These are phyloP conservation scores for Pteromalus puparum DNA, from an alignment of 1,140 invertebrate genomes.

Conservation along the genomic window DNA sequence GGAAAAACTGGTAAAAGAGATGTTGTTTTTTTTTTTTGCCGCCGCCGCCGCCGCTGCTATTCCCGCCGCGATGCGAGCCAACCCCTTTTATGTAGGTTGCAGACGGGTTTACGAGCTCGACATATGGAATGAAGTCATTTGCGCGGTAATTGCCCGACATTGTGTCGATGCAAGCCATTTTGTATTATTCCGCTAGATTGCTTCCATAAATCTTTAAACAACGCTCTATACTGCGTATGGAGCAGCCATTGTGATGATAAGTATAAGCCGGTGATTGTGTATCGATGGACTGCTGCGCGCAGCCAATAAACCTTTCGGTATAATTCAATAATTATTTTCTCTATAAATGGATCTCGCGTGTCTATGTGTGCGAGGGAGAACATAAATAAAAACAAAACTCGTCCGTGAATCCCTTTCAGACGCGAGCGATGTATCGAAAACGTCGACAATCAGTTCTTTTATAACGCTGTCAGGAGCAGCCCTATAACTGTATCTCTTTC, in stretches of 20 bases:
- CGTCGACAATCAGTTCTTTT: not conserved
- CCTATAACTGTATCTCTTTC: not conserved
- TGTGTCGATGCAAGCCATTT: not conserved
- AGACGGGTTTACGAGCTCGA: conserved; percentile 20
- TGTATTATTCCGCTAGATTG: not conserved
- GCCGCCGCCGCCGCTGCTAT: not conserved
- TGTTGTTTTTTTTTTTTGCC: conserved; percentile 1
- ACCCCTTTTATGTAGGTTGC: not conserved
- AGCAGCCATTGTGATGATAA: not conserved
- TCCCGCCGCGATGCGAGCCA: not conserved
- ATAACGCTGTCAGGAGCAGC: not conserved
- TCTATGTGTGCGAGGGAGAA: too few relatives aligned
- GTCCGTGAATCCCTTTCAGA: not conserved
- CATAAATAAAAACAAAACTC: not conserved
- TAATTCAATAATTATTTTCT: not conserved
- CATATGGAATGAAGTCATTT: conserved; percentile 35
- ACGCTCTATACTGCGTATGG: not conserved
- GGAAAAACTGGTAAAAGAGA: conserved; percentile 4
- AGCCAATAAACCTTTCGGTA: not conserved
- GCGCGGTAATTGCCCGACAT: conserved; percentile 19
- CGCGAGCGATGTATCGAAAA: too few relatives aligned
- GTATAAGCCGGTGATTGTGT: not conserved
- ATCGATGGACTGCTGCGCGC: not conserved
- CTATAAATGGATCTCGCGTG: too few relatives aligned
- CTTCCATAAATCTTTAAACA: not conserved